phyloP scores from a whole-genome alignment of 35 echinoderm and acorn worm species.

The Ophiothrix spiculata region DNA sequence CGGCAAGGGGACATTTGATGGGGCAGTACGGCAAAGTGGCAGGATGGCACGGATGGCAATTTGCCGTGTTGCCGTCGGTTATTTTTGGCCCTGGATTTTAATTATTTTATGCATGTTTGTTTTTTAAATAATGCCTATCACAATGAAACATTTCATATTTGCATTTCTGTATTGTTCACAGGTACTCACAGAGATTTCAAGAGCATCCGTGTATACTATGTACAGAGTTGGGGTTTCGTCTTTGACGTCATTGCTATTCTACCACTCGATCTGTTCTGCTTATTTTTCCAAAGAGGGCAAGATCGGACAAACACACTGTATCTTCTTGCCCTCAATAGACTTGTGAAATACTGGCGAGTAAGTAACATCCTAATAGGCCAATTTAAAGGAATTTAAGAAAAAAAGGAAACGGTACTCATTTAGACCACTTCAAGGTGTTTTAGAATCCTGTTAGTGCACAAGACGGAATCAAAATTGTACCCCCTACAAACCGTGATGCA shows the following conservation, averaged over 20 bases:
- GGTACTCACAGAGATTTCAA: conserved; percentile 94
- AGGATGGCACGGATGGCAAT: no score
- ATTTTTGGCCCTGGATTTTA: neutral
- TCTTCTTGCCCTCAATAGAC: conserved; percentile 76
- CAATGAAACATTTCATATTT: no score
- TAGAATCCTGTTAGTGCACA: no score
- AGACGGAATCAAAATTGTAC: no score
- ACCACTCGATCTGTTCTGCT: conserved; percentile 87
- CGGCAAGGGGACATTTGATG: neutral
- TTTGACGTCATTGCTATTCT: conserved; percentile 83
- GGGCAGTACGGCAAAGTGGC: neutral
- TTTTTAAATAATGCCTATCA: no score
- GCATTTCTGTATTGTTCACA: neutral
- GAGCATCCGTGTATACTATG: conserved; percentile 88
- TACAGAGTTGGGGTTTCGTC: conserved; percentile 83
- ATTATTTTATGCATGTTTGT: no score
- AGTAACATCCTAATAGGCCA: no score
- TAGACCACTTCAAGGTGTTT: no score
- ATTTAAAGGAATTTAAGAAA: neutral
- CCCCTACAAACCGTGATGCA: no score
- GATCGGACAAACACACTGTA: conserved; percentile 39
- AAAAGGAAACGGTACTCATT: neutral
- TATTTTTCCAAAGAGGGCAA: conserved; percentile 12
- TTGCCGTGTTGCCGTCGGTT: neutral
- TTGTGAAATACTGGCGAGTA: conserved; percentile 96